These are phyloP conservation scores for Dione vanillae DNA, from an alignment of 2,888 invertebrate species.

Conservation along the genomic window DNA sequence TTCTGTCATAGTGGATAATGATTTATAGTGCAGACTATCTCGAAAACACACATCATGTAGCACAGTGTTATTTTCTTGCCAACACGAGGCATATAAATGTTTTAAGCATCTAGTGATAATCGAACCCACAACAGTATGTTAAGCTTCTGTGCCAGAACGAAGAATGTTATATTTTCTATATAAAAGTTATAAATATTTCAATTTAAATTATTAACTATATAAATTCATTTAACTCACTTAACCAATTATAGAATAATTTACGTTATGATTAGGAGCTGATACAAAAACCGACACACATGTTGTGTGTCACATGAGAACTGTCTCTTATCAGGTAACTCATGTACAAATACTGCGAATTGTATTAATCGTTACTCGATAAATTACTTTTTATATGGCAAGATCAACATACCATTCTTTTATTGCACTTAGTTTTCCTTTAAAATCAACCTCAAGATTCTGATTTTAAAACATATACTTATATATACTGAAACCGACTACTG, in stretches of 20 bases:
- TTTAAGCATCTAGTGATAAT: too few relatives aligned
- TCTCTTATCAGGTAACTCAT: neutral
- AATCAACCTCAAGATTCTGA: neutral
- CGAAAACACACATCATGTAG: too few relatives aligned
- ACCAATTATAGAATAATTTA: neutral
- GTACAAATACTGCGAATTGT: neutral
- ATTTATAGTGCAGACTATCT: too few relatives aligned
- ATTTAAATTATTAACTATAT: too few relatives aligned
- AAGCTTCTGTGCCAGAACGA: too few relatives aligned
- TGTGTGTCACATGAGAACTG: constrained; percentile 9
- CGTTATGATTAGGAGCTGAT: neutral
- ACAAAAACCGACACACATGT: neutral
- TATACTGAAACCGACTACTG: too few relatives aligned
- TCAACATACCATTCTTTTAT: constrained; percentile 17
- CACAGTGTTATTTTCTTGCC: too few relatives aligned
- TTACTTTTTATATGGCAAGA: constrained; percentile 7
- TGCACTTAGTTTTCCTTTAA: constrained; percentile 15
- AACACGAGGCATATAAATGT: too few relatives aligned
- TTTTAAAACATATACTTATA: constrained; percentile 4
- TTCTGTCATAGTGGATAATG: too few relatives aligned
- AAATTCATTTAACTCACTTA: neutral
- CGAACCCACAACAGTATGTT: too few relatives aligned
- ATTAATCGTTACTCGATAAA: constrained; percentile 7
- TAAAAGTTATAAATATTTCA: too few relatives aligned
- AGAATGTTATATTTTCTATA: too few relatives aligned